phyloP scores from a whole-genome alignment of 2,797 vertebrate species.

The Notolabrus celidotus region DNA sequence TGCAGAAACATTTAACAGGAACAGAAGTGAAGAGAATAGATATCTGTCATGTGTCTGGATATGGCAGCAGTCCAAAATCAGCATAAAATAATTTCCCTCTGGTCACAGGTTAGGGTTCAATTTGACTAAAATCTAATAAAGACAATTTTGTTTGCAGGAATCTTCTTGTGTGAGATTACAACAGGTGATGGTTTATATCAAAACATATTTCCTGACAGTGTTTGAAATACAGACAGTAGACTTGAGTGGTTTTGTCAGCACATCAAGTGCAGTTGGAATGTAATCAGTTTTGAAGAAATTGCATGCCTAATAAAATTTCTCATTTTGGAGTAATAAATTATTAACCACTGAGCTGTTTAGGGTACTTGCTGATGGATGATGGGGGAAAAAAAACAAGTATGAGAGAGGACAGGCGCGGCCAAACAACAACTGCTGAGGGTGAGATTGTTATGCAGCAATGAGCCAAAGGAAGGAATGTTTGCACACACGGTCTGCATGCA shows the following conservation, averaged over 20 bases:
- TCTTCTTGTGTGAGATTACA: background rate
- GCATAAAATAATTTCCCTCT: slow-evolving; percentile 12
- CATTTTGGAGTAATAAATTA: slow-evolving; percentile 24
- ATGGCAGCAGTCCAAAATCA: slow-evolving; percentile 1
- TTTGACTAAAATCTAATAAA: background rate
- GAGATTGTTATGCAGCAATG: slow-evolving; percentile 16
- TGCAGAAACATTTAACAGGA: slow-evolving; percentile 35
- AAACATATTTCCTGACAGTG: slow-evolving; percentile 17
- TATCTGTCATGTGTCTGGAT: background rate
- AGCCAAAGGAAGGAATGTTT: slow-evolving; percentile 51
- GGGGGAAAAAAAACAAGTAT: slow-evolving; percentile 16
- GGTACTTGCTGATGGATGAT: background rate
- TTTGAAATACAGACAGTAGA: too few species aligned
- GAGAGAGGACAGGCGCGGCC: slow-evolving; percentile 7
- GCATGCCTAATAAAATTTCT: background rate
- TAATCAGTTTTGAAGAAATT: background rate
- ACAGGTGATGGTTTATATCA: background rate
- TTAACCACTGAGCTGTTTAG: background rate
- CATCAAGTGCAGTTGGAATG: slow-evolving; percentile 10
- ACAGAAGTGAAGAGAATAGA: background rate
- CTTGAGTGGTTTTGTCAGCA: background rate
- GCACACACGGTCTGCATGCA: slow-evolving; percentile 53
- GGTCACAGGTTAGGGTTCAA: background rate
- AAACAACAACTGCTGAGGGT: slow-evolving; percentile 17
- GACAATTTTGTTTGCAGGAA: slow-evolving; percentile 5